Base-by-base conservation (phyloP, 2,888 invertebrate genomes). In the Cecidostiba fungosa region DNA sequence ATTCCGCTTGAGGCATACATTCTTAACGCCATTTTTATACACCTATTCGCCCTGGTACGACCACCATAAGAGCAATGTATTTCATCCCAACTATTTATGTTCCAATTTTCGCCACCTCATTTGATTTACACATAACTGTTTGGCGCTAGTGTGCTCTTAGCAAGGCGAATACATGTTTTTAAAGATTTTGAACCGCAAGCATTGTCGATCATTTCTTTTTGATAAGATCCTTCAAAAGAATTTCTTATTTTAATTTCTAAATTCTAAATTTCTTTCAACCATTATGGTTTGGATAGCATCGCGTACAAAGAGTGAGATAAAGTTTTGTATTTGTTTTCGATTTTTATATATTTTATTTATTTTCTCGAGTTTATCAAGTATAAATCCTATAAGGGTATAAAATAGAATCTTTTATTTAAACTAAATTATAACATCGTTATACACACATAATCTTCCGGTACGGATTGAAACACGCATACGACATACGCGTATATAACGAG, bases 401-500 rank as follows among this genome's bases (percentile, higher is more conserved):
- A n/a, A 62, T 47, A 29, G 36, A 76, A 66, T 32, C 39, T 81
- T 43, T 77, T 26, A 50, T 50, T 50, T 19, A 47, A 47, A 47
- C 12, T 16, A 47, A 47, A 59, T 76, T 62, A 72, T 47, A 70
- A 43, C 69, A 26, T 6, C 26, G 50, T 19, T 47, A 29, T 69
- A n/a, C 69, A n/a, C 69, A n/a, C 69, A 66, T 84, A 69, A 72
- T 36, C 39, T 54, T 80, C 36, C 74, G 36, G 36, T 19, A 26
- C 39, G n/a, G 29, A 74, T 16, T 43, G 72, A 74, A n/a, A 82
- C 82, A 70, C 43, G 39, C 79, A 82, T 85, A 85, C 78, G 83
- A 84, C 85, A 88, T 86, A 88, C 84, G 79, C 83, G 70, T 80
- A 87, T 76, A 87, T 76, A 89, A 90, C 74, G 87, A 88, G 87